Conservation (phyloP, 2,113 vertebrate genomes). For the Cervus canadensis region DNA sequence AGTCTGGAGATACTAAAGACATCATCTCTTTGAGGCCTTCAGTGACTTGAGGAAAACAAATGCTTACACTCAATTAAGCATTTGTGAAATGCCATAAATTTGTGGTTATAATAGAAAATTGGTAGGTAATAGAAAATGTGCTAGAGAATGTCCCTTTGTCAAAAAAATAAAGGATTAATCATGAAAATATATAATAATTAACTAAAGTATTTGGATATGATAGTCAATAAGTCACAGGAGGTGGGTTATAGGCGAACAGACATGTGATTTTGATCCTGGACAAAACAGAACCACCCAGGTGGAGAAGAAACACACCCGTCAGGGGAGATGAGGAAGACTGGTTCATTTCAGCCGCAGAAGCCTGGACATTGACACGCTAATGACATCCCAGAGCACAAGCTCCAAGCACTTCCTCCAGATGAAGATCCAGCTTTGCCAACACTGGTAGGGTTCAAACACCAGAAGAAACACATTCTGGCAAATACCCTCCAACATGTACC, state of each 20-base stretch:
- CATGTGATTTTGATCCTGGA: neutral
- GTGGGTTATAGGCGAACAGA: neutral
- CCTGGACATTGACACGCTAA: rapidly evolving
- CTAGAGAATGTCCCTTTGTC: neutral
- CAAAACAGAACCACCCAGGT: neutral
- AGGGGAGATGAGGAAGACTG: neutral
- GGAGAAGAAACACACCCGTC: rapidly evolving
- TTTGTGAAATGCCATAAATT: neutral
- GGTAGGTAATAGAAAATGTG: neutral
- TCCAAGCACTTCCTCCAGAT: neutral
- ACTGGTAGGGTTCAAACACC: neutral
- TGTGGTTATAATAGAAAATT: neutral
- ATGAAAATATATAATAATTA: too few species aligned
- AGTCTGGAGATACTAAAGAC: neutral
- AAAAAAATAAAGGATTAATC: neutral
- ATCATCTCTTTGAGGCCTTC: neutral
- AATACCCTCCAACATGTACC: neutral
- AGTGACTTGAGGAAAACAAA: neutral
- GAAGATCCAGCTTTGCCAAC: neutral
- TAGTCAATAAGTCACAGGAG: neutral
- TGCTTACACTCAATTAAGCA: neutral
- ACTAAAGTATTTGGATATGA: neutral
- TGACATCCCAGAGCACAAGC: neutral
- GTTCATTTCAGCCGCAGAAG: neutral
- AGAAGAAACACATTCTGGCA: neutral